Evolutionary conservation across 2,113 vertebrate genomes (phyloP).

Genomic region (Eubucco bourcierii): DNA sequence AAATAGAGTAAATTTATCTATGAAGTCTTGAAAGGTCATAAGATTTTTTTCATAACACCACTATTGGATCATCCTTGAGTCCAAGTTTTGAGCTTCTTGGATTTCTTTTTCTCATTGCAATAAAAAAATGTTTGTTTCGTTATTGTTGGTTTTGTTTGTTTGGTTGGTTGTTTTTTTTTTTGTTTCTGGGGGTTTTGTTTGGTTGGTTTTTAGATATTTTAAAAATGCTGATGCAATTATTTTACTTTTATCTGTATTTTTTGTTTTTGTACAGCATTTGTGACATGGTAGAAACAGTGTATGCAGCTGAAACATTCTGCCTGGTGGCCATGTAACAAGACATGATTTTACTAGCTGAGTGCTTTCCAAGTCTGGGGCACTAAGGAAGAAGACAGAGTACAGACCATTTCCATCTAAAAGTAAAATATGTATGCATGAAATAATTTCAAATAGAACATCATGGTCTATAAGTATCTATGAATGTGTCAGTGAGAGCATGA

Average conservation of each 20-base stretch:
- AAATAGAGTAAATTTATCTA: not conserved
- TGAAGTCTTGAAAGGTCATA: not conserved
- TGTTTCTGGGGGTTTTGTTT: too few relatives aligned
- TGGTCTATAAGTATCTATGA: not conserved
- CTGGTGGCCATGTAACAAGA: not conserved
- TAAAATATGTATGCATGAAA: accelerated
- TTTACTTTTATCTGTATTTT: not conserved
- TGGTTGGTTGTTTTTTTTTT: too few relatives aligned
- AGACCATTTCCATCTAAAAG: not conserved
- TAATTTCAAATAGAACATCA: not conserved
- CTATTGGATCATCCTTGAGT: too few relatives aligned
- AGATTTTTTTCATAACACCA: too few relatives aligned
- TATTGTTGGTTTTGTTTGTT: not conserved
- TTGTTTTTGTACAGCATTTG: not conserved
- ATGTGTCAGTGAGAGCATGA: not conserved
- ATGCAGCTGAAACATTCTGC: not conserved
- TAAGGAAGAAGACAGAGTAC: not conserved
- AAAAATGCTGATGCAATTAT: not conserved
- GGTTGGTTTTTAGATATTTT: not conserved
- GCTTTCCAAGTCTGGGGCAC: not conserved
- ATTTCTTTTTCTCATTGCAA: not conserved
- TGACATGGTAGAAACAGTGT: not conserved
- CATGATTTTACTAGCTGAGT: not conserved
- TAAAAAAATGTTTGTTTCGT: not conserved
- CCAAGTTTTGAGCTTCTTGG: not conserved